A percentile compares a stretch with the other conserved stretches of the same genome.
These are phyloP conservation scores for Hydractinia symbiolongicarpus DNA, from an alignment of 30 jellyfish, hydroid and myxozoan genomes.

Conservation along the genomic window DNA sequence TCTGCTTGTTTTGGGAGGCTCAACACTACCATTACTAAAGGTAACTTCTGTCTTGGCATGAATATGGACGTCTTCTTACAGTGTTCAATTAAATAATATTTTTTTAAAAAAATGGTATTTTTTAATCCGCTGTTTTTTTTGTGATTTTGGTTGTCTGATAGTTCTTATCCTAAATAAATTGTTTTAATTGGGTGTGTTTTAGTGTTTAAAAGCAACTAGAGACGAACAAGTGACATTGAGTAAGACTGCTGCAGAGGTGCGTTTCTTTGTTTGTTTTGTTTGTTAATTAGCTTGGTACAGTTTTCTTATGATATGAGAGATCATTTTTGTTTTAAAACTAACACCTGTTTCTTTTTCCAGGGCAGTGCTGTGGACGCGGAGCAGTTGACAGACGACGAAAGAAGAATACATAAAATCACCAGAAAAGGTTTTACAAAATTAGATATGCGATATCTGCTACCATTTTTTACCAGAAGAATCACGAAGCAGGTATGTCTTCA, in stretches of 20 bases:
- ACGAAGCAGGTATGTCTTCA: constrained; percentile 63
- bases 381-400: constrained; percentile 87
- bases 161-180: too few relatives aligned
- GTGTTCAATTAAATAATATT: not conserved
- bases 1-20: constrained; percentile 76
- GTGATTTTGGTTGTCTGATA: too few relatives aligned
- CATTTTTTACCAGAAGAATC: constrained; percentile 85
- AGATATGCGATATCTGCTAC: constrained; percentile 84
- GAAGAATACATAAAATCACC: constrained; percentile 57
- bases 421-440: constrained; percentile 70
- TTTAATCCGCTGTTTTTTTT: too few relatives aligned
- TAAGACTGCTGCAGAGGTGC: constrained; percentile 95
- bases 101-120: not conserved
- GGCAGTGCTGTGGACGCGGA: constrained; percentile 92
- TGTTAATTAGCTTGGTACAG: too few relatives aligned
- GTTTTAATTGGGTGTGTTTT: constrained; percentile 16
- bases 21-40: constrained; percentile 79
- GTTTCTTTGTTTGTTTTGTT: not conserved
- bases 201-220: constrained; percentile 39
- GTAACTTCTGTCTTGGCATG: constrained; percentile 26
- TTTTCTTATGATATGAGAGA: too few relatives aligned
- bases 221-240: constrained; percentile 61
- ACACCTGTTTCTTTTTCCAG: constrained; percentile 20
- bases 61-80: not conserved
- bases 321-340: too few relatives aligned